Percentiles rank a stretch among this genome's conserved stretches.
Conservation (phyloP, 1,140 invertebrate genomes). For the Aleiodes sp. region DNA sequence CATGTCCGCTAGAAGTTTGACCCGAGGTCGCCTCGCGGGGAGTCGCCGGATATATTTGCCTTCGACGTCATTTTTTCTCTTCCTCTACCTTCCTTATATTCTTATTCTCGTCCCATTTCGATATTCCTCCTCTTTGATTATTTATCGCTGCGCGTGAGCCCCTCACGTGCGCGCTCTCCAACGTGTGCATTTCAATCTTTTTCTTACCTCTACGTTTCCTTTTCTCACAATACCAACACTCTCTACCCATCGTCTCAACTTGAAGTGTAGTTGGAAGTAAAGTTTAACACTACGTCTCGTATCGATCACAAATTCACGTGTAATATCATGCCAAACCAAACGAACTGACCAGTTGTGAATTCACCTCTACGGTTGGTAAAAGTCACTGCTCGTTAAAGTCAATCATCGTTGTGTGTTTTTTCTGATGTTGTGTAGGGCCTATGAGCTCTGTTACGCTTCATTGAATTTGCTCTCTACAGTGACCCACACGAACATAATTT, state of each 20-base stretch:
- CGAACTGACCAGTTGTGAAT: background rate
- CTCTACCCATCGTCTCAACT: background rate
- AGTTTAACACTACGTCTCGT: conserved; percentile 17
- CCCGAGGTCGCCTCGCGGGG: conserved; percentile 60
- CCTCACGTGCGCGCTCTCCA: conserved; percentile 31
- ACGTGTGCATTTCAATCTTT: conserved; percentile 17
- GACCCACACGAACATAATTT: no score
- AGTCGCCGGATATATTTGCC: conserved; percentile 57
- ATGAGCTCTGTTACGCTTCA: no score
- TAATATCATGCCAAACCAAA: conserved; percentile 18
- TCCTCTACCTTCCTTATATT: conserved; percentile 26
- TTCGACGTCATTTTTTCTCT: conserved; percentile 31
- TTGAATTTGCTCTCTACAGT: no score
- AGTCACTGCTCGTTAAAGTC: conserved; percentile 30
- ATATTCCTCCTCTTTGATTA: conserved; percentile 48
- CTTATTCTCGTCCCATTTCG: conserved; percentile 37
- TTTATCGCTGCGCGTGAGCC: conserved; percentile 51
- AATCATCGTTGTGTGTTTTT: conserved; percentile 18
- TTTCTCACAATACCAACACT: background rate
- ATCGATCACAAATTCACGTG: conserved; percentile 36
- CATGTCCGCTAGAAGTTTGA: conserved; percentile 57
- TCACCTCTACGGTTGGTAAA: background rate
- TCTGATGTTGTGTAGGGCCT: background rate
- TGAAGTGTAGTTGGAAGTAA: background rate
- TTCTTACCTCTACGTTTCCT: background rate